Percentiles rank a stretch among this genome's conserved stretches.
phyloP scores from a whole-genome alignment of 2,888 invertebrate genomes.

The Ormyrus labotus region DNA sequence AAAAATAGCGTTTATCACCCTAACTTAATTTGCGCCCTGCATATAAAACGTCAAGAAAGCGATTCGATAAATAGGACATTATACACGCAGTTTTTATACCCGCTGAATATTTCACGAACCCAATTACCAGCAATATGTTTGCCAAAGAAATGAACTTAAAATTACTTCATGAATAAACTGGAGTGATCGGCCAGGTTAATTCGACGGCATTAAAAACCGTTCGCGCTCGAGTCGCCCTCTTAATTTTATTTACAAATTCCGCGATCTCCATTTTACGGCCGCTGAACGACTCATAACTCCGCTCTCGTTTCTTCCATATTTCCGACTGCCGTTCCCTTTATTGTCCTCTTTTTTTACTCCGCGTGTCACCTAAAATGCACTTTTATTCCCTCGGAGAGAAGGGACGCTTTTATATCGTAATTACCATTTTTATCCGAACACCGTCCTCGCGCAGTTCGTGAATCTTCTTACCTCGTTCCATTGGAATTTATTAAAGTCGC shows the following conservation, averaged over 20 bases:
- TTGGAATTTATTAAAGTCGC: constrained; percentile 73
- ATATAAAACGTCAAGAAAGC: too few relatives aligned
- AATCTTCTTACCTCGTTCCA: constrained; percentile 61
- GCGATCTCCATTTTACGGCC: constrained; percentile 41
- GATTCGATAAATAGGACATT: too few relatives aligned
- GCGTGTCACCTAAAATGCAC: constrained; percentile 53
- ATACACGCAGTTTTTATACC: too few relatives aligned
- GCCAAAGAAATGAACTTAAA: neutral
- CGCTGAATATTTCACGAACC: too few relatives aligned
- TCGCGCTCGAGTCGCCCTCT: neutral
- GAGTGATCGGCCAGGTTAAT: constrained; percentile 10
- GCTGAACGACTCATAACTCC: constrained; percentile 55
- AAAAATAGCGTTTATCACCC: too few relatives aligned
- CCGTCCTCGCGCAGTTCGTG: constrained; percentile 44
- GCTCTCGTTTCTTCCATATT: constrained; percentile 45
- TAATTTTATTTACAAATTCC: constrained; percentile 52
- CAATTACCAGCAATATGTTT: too few relatives aligned
- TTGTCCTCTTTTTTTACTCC: neutral
- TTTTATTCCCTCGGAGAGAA: constrained; percentile 62
- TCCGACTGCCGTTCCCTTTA: constrained; percentile 33
- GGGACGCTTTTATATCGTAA: constrained; percentile 70
- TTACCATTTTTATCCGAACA: constrained; percentile 72
- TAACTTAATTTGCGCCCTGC: too few relatives aligned
- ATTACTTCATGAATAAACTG: constrained; percentile 14
- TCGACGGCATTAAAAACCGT: constrained; percentile 12